Evolutionary conservation across 2,113 vertebrate species (phyloP).

Genomic region (Limnothrissa miodon): DNA sequence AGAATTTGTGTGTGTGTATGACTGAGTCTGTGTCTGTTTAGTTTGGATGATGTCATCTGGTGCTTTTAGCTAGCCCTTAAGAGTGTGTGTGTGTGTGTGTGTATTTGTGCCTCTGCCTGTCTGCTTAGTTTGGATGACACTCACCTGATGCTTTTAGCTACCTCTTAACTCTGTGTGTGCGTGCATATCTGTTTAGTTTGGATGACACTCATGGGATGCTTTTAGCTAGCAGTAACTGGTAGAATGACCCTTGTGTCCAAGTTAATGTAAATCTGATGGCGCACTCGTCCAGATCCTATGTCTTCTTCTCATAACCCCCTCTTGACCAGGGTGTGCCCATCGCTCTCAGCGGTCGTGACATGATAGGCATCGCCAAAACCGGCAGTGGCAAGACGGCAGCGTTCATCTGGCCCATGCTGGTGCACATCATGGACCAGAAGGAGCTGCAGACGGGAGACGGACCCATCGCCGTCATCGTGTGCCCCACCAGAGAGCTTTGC

Average conservation of each 20-base stretch:
- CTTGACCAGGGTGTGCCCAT: constrained; percentile 87
- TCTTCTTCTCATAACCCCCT: neutral
- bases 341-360: constrained; percentile 92
- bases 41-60: neutral
- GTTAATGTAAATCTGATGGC: neutral
- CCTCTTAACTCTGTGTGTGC: neutral
- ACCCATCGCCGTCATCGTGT: constrained; percentile 93
- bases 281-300: neutral
- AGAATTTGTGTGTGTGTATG: neutral
- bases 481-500: constrained; percentile 95
- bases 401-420: constrained; percentile 98
- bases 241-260: neutral
- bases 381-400: constrained; percentile 97
- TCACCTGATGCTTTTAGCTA: neutral
- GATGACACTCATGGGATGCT: neutral
- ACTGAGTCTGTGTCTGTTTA: neutral
- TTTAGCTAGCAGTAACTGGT: neutral
- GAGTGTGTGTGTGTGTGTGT: neutral
- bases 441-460: constrained; percentile 92
- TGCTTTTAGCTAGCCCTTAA: too few relatives aligned
- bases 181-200: neutral
- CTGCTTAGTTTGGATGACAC: neutral
- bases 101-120: neutral
- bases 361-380: constrained; percentile 98
- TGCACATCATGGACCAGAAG: constrained; percentile 99